Evolutionary conservation across 2,797 vertebrate species (phyloP).

Genomic region (Lacerta bilineata): DNA sequence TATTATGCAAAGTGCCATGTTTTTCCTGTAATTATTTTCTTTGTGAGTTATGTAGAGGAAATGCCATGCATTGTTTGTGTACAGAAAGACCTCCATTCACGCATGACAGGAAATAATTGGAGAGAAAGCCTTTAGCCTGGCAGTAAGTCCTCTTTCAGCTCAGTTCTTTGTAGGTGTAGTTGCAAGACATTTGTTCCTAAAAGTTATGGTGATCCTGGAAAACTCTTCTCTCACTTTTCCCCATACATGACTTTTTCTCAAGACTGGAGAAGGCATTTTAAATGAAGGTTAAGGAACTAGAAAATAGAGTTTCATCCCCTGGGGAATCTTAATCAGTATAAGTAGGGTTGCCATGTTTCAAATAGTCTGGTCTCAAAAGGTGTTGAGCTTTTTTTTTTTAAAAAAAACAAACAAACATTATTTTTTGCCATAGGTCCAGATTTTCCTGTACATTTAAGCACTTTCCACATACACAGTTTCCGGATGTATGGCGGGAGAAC

Average conservation of each 20-base stretch:
- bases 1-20: conserved; percentile 52
- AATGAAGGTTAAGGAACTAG: not conserved
- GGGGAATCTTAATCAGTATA: not conserved
- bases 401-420: too few species aligned
- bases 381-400: too few species aligned
- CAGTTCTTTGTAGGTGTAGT: not conserved
- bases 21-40: conserved; percentile 56
- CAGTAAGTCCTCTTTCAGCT: not conserved
- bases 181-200: not conserved
- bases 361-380: too few species aligned
- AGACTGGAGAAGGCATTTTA: not conserved
- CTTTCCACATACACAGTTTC: too few species aligned
- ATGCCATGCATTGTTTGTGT: fast-evolving
- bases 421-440: too few species aligned
- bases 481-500: too few species aligned
- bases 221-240: not conserved
- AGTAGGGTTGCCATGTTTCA: too few species aligned
- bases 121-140: conserved; percentile 50
- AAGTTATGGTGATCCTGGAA: not conserved
- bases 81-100: conserved; percentile 32
- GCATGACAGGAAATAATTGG: conserved; percentile 17
- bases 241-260: not conserved
- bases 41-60: not conserved
- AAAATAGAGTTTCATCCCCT: not conserved
- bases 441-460: too few species aligned